These are phyloP conservation scores for Prosapia bicincta DNA, from an alignment of 2,888 invertebrate species.

Conservation along the genomic window DNA sequence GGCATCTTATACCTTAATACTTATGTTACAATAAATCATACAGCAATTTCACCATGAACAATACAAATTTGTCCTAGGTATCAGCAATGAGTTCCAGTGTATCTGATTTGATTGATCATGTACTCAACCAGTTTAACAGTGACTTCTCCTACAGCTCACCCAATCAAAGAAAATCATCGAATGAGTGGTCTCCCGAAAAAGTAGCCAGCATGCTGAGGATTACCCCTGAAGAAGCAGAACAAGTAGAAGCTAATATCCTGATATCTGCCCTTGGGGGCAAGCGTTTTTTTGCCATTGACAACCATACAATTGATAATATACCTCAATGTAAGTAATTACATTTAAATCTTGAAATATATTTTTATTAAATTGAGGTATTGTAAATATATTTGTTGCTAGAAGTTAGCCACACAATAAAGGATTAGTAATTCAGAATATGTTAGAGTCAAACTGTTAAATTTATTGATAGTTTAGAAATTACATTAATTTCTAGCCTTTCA, in stretches of 20 bases:
- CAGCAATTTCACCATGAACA: no score
- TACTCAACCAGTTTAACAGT: background rate
- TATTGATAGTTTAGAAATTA: no score
- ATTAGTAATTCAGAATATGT: no score
- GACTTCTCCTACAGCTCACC: constrained; percentile 18
- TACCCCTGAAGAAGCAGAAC: constrained; percentile 50
- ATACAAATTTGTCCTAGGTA: no score
- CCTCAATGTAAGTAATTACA: constrained; percentile 39
- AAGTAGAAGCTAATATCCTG: constrained; percentile 56
- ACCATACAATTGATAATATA: constrained; percentile 52
- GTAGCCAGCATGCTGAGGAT: constrained; percentile 57
- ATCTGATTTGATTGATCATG: constrained; percentile 42
- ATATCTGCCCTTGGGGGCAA: constrained; percentile 47
- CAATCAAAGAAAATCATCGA: constrained; percentile 4
- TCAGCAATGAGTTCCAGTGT: constrained; percentile 48
- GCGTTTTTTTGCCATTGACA: constrained; percentile 53
- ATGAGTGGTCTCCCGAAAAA: constrained; percentile 51
- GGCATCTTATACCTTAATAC: no score
- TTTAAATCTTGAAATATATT: no score
- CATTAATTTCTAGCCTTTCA: no score
- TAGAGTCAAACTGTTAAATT: no score
- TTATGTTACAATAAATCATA: no score
- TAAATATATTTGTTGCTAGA: no score
- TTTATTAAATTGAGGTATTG: no score
- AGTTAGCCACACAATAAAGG: no score